Percentiles rank a stretch among this genome's conserved stretches.
Conservation (phyloP, 2,113 vertebrate species). For the Nycticorax nycticorax region DNA sequence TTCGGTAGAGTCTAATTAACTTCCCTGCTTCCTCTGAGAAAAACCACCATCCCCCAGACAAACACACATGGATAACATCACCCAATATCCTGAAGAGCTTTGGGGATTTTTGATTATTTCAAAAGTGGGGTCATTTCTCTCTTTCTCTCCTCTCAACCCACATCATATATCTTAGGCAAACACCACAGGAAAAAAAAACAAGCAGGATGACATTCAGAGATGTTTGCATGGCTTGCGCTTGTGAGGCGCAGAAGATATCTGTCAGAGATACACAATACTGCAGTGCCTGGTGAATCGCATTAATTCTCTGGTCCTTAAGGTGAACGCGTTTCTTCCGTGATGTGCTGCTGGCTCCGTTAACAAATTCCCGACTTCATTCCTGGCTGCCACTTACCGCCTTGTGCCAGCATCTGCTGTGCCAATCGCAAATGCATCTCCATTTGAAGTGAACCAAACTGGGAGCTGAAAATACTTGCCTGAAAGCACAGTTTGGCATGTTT, state of each 20-base stretch:
- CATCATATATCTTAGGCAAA: background rate
- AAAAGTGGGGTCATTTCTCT: background rate
- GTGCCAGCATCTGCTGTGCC: background rate
- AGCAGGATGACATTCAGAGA: background rate
- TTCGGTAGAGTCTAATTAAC: slow-evolving; percentile 53
- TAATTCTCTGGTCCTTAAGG: background rate
- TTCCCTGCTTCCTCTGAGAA: background rate
- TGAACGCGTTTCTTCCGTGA: background rate
- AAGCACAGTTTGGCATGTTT: background rate
- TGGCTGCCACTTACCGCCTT: background rate
- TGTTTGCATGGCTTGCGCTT: background rate
- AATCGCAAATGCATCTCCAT: background rate
- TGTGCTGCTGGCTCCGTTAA: background rate
- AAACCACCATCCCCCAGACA: background rate
- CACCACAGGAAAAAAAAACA: background rate
- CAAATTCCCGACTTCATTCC: background rate
- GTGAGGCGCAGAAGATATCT: background rate
- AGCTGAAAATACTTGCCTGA: background rate
- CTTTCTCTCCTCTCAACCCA: background rate
- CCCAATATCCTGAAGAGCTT: slow-evolving; percentile 20
- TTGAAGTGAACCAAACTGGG: background rate
- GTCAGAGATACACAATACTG: background rate
- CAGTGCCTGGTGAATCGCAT: background rate
- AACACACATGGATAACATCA: slow-evolving; percentile 30
- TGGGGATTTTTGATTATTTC: background rate